Evolutionary conservation across 2,888 invertebrate genomes (phyloP).

Genomic region (Cinara cedri): DNA sequence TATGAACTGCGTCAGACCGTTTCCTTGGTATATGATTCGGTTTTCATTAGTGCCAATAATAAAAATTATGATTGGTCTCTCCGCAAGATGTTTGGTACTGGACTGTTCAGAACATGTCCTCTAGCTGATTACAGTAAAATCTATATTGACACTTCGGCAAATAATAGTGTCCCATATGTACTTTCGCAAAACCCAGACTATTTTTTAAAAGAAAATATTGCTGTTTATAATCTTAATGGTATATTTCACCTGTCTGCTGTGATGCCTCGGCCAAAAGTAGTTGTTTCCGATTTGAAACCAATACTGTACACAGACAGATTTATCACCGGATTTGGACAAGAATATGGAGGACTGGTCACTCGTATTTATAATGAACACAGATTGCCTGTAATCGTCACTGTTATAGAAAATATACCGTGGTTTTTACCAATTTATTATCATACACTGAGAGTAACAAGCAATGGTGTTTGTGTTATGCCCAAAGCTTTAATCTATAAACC

Average conservation of each 20-base stretch:
- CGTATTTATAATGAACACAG: slow-evolving; percentile 83
- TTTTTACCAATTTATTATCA: slow-evolving; percentile 88
- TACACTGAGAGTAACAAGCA: slow-evolving; percentile 73
- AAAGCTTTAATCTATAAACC: slow-evolving; percentile 68
- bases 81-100: slow-evolving; percentile 84
- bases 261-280: slow-evolving; percentile 26
- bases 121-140: slow-evolving; percentile 78
- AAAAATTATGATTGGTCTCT: slow-evolving; percentile 78
- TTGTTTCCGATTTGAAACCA: slow-evolving; percentile 45
- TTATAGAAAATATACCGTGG: slow-evolving; percentile 92
- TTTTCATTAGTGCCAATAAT: slow-evolving; percentile 65
- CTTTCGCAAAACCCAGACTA: slow-evolving; percentile 42
- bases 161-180: slow-evolving; percentile 58
- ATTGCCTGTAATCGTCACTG: slow-evolving; percentile 75
- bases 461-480: slow-evolving; percentile 69
- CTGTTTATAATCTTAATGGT: slow-evolving; percentile 26
- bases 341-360: slow-evolving; percentile 78
- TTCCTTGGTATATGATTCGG: slow-evolving; percentile 84
- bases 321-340: slow-evolving; percentile 59
- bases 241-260: slow-evolving; percentile 40
- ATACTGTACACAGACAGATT: slow-evolving; percentile 58
- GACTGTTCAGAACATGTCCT: slow-evolving; percentile 81
- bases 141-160: slow-evolving; percentile 78
- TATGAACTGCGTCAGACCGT: slow-evolving; percentile 85
- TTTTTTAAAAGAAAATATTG: slow-evolving; percentile 28